A percentile compares a stretch with the other conserved stretches of the same genome.
Evolutionary conservation across 2,888 invertebrate genomes (phyloP).

Genomic region (Silvanus unidentatus): DNA sequence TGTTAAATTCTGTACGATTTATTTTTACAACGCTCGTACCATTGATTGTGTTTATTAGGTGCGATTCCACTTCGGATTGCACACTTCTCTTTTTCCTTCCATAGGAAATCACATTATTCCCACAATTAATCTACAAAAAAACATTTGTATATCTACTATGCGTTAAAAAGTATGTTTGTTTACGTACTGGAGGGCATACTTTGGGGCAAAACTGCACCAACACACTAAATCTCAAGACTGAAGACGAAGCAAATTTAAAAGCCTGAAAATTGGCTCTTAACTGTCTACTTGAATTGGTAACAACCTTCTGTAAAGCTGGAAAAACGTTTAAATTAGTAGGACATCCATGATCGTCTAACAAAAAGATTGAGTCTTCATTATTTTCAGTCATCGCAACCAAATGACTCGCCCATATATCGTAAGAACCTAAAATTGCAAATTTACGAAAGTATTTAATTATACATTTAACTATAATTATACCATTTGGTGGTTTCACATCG

Average conservation of each 20-base stretch:
- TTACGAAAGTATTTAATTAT: slow-evolving; percentile 3
- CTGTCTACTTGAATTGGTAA: slow-evolving; percentile 37
- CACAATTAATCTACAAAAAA: slow-evolving; percentile 43
- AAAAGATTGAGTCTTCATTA: slow-evolving; percentile 65
- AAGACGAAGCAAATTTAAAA: slow-evolving; percentile 82
- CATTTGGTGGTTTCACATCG: slow-evolving; percentile 52
- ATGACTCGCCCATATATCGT: slow-evolving; percentile 71
- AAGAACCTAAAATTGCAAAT: slow-evolving; percentile 37
- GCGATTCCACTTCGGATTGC: slow-evolving; percentile 27
- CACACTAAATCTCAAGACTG: slow-evolving; percentile 73
- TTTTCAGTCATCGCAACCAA: slow-evolving; percentile 72
- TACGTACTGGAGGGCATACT: slow-evolving; percentile 59
- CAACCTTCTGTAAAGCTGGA: slow-evolving; percentile 46
- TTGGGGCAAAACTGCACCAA: slow-evolving; percentile 75
- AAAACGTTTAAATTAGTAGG: slow-evolving; percentile 62
- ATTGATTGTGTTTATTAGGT: slow-evolving; percentile 26
- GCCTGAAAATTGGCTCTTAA: slow-evolving; percentile 68
- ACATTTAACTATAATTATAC: slow-evolving; percentile 33
- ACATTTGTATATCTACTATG: slow-evolving; percentile 1
- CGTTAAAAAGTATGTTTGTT: neutral
- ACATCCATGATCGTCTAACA: slow-evolving; percentile 74
- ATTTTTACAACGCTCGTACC: slow-evolving; percentile 27
- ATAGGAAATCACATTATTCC: slow-evolving; percentile 37
- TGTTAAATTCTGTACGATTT: slow-evolving; percentile 24
- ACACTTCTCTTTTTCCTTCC: slow-evolving; percentile 40